Evolutionary conservation across 1,140 invertebrate species (phyloP), one percentile per base, ranked within the genome.

Genomic region (Drosophila tristis): DNA sequence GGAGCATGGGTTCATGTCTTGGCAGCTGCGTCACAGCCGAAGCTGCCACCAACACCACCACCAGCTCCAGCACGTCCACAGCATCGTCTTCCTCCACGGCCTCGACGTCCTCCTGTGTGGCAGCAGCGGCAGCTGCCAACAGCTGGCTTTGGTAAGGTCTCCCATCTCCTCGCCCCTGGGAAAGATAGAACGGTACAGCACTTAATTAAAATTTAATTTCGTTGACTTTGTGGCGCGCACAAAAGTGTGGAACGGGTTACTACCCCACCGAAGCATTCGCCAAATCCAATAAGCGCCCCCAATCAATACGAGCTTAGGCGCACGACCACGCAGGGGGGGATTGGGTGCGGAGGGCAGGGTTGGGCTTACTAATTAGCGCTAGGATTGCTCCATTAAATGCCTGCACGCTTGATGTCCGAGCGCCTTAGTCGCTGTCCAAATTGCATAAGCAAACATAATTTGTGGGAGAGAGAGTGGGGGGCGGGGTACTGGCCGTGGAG

Each of bases 1-100:
- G 51, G 67, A 87, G 73, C 57, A 90, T 90, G 85, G 85, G 85
- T 82, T 84, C 85, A 78, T 90, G 85, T 55, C 63, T 90, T 31
- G 85, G 85, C 68, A 85, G 80, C 78, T 89, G 85, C 35, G 71
- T 73, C 42, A 50, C 71, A 67, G 60, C 68, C 65, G 64, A 29
- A 63, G 45, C 62, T 48, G 23, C 48, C 44, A 39, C 50, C 31
- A 45, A 63, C 51, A 61, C 20, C 73, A 13, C 56, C 51, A 47
- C 23, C 45, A 43, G 23, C 8, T 43, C 53, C 43, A 53, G 53
- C 26, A 68, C 26, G 20, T 57, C 67, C 26, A 55, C 55, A n/a
- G 54, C 58, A 26, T 61, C 77, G 29, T 53, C 58, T 50, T 55
- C 56, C 16, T 74, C 64, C n/a, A 65, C 80, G 59, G 60, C 62